Conservation (phyloP, 2,888 invertebrate genomes). For the Meta bourneti region DNA sequence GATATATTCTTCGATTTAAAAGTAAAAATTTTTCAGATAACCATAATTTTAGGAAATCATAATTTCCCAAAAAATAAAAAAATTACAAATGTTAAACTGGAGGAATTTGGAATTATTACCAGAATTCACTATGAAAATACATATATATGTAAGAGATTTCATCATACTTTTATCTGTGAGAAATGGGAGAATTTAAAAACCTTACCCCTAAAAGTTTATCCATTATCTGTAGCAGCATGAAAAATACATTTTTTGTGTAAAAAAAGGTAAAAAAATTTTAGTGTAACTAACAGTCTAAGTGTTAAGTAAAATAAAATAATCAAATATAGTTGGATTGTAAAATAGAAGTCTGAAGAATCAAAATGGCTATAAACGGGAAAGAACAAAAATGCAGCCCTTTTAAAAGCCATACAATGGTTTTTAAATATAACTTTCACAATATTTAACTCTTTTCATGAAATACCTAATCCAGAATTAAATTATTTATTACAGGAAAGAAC, state of each 20-base stretch:
- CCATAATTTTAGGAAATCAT: no score
- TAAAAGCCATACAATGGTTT: not conserved
- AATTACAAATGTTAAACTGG: no score
- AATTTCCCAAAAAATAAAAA: no score
- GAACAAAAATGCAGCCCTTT: not conserved
- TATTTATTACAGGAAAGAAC: not conserved
- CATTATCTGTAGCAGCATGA: conserved; percentile 80
- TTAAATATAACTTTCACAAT: not conserved
- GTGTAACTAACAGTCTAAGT: not conserved
- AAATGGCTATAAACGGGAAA: not conserved
- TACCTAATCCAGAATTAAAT: not conserved
- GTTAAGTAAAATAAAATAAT: not conserved
- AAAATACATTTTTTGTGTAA: not conserved
- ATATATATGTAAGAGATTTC: no score
- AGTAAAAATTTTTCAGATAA: no score
- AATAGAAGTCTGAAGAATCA: not conserved
- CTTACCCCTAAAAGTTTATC: conserved; percentile 82
- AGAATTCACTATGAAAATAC: no score
- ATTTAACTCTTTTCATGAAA: not conserved
- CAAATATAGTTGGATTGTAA: not conserved
- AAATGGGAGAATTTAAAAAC: not conserved
- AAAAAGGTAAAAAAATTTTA: not conserved
- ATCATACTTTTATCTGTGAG: no score
- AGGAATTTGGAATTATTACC: no score
- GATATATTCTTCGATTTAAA: no score